Conservation (phyloP, 2,113 vertebrate genomes). For the Lynx canadensis region DNA sequence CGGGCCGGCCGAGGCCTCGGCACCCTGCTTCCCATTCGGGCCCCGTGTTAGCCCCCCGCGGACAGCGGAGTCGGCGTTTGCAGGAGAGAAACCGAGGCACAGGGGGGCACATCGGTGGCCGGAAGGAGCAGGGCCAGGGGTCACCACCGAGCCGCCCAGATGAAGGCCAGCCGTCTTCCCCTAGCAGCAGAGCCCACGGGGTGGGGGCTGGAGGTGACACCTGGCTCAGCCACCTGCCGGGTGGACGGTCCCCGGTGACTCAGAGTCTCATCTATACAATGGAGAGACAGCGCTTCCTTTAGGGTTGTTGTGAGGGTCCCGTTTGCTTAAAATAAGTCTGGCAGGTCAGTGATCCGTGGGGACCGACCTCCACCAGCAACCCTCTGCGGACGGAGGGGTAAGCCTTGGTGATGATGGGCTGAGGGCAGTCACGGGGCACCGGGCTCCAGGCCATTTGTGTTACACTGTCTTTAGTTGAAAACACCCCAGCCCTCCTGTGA, state of each 20-base stretch:
- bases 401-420: too few relatives aligned
- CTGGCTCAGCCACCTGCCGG: neutral
- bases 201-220: neutral
- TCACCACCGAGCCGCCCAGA: rapidly evolving
- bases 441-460: neutral
- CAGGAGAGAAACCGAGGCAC: neutral
- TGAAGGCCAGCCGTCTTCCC: neutral
- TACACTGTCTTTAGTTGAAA: neutral
- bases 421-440: neutral
- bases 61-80: rapidly evolving
- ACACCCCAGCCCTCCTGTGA: neutral
- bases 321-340: neutral
- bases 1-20: neutral
- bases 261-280: too few relatives aligned
- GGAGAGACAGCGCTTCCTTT: rapidly evolving
- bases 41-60: rapidly evolving
- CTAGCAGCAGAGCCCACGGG: rapidly evolving
- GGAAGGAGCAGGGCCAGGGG: neutral
- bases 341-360: neutral
- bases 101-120: rapidly evolving
- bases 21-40: rapidly evolving
- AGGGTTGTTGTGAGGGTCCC: rapidly evolving
- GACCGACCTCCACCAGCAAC: rapidly evolving
- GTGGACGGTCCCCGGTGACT: rapidly evolving
- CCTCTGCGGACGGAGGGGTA: rapidly evolving